phyloP scores from a whole-genome alignment of 2,113 vertebrate species.

The Zapornia atra region DNA sequence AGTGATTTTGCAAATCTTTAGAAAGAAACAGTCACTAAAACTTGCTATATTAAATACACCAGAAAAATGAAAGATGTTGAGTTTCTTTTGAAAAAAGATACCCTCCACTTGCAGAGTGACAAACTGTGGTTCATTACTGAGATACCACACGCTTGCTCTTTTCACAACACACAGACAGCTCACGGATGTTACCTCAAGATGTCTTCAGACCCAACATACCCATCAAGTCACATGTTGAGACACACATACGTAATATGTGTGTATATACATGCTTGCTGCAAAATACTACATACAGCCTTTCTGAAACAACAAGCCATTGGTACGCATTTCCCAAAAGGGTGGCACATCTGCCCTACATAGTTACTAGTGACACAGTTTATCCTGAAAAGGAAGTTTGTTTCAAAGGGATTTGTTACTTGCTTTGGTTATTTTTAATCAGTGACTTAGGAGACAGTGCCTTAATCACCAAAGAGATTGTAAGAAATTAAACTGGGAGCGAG shows the following conservation, averaged over 20 bases:
- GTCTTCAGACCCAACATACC: not conserved
- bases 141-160: not conserved
- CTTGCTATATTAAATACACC: not conserved
- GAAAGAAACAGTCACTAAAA: not conserved
- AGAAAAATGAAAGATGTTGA: not conserved
- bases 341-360: not conserved
- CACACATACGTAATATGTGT: not conserved
- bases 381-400: not conserved
- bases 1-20: not conserved
- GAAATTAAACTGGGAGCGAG: not conserved
- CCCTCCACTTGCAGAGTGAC: not conserved
- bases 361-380: not conserved
- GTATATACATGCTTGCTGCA: not conserved
- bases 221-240: not conserved
- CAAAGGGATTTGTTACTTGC: not conserved
- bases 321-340: rapidly evolving
- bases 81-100: not conserved
- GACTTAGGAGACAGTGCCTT: not conserved
- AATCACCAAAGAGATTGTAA: not conserved
- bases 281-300: not conserved
- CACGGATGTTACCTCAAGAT: not conserved
- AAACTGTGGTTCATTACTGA: not conserved
- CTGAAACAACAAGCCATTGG: not conserved
- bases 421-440: not conserved
- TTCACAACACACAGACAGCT: not conserved